Evolutionary conservation across 2,113 vertebrate species (phyloP).

Genomic region (Empidonax alnorum): DNA sequence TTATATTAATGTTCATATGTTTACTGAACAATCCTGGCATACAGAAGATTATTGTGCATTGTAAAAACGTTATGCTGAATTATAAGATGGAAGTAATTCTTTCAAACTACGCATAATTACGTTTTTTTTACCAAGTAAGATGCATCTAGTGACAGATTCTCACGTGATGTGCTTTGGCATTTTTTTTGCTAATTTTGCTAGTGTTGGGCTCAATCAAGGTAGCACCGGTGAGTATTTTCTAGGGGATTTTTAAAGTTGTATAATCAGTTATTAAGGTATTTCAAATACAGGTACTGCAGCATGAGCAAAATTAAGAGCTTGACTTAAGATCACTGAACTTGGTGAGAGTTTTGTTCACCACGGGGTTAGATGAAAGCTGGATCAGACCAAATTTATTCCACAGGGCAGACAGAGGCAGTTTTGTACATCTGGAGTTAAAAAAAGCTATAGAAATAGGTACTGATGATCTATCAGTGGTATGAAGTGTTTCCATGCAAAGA

Average conservation of each 20-base stretch:
- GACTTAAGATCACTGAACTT: not conserved
- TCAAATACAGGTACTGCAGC: not conserved
- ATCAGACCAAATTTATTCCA: not conserved
- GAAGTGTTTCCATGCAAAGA: not conserved
- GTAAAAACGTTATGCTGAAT: not conserved
- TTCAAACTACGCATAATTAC: not conserved
- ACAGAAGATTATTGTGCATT: not conserved
- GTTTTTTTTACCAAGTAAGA: not conserved
- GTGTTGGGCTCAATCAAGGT: not conserved
- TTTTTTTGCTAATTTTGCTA: not conserved
- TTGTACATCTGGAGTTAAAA: not conserved
- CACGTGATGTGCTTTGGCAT: not conserved
- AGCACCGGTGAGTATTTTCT: not conserved
- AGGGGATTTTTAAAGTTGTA: not conserved
- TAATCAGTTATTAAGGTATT: not conserved
- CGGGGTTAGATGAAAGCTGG: not conserved
- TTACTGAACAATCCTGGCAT: not conserved
- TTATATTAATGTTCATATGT: not conserved
- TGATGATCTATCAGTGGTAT: not conserved
- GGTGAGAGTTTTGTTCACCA: not conserved
- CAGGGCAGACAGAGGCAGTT: not conserved
- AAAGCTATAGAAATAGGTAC: not conserved
- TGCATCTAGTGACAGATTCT: not conserved
- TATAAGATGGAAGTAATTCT: not conserved
- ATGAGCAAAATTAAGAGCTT: not conserved